Evolutionary conservation across 2,888 invertebrate species (phyloP), one percentile per base, ranked within the genome.

Genomic region (Hyles lineata): DNA sequence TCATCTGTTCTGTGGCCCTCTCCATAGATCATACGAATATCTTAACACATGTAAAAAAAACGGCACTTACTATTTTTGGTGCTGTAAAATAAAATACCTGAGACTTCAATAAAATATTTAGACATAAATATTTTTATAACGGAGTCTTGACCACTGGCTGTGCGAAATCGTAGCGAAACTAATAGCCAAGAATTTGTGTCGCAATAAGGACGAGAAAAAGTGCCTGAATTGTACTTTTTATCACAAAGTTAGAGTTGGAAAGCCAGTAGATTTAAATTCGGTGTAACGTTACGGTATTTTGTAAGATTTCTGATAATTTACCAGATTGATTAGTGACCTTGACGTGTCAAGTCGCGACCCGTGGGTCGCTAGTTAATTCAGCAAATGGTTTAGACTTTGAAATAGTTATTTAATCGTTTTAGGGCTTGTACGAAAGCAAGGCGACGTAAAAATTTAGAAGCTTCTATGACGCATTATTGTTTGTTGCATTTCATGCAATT

Each of bases 231-330:
- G 11, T 43, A 1, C 23, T 43, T 50, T 23, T 50, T 71, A 25
- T n/a, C n/a, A 23, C 60, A 43, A 60, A 35, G 35, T 67, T 7
- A 67, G 50, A 50, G 21, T 50, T 67, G 17, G 67, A 67, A 67
- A 67, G 43, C 67, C 67, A 17, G 23, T 15, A 43, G 23, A 43
- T 17, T 50, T 50, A 67, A 67, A 67, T 50, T 67, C 17, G 43
- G 67, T 43, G 67, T 23, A 50, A 67, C 50, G 67, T 43, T 21
- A 67, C 63, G 63, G 25, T 29, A 71, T 71, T 62, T 71, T 71
- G 62, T 50, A 71, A 71, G 23, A 61, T 25, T 35, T 43, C 71
- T 29, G 61, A 62, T 62, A 70, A 52, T 52, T 15, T 67, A 67
- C 21, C 17, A 23, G 50, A 50, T 43, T 50, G 43, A 67, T 43